A percentile compares a stretch with the other conserved stretches of the same genome.
phyloP scores from a whole-genome alignment of 2,113 vertebrate genomes.

The Monarcha castaneiventris region DNA sequence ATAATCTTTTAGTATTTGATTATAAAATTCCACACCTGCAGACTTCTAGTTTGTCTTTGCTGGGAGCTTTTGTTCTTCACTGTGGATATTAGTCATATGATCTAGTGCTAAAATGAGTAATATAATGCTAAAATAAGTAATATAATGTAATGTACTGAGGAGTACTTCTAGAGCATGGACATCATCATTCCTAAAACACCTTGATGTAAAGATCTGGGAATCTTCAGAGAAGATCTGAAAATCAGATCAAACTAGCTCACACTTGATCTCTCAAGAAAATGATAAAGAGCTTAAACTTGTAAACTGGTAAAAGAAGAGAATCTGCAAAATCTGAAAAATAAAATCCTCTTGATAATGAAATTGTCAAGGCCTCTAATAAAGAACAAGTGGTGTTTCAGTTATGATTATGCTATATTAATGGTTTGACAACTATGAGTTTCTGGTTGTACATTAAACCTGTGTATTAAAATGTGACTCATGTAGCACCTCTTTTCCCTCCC shows the following conservation, averaged over 20 bases:
- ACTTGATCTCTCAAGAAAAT: background rate
- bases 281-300: background rate
- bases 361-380: background rate
- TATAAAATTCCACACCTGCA: background rate
- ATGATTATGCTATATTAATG: background rate
- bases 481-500: background rate
- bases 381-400: background rate
- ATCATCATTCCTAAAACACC: background rate
- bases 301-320: background rate
- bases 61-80: background rate
- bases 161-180: background rate
- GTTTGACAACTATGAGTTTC: background rate
- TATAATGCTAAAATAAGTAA: background rate
- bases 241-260: background rate
- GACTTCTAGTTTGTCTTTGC: background rate
- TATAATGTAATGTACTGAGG: background rate
- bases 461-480: background rate
- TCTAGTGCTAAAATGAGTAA: background rate
- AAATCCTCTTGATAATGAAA: background rate
- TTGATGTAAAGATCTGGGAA: background rate
- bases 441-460: background rate
- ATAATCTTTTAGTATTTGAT: background rate
- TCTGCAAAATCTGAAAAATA: background rate
- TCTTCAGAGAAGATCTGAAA: background rate
- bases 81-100: background rate